Percentiles rank a stretch among this genome's conserved stretches.
Evolutionary conservation across 2,888 invertebrate species (phyloP).

Genomic region (Epirrita christyi): DNA sequence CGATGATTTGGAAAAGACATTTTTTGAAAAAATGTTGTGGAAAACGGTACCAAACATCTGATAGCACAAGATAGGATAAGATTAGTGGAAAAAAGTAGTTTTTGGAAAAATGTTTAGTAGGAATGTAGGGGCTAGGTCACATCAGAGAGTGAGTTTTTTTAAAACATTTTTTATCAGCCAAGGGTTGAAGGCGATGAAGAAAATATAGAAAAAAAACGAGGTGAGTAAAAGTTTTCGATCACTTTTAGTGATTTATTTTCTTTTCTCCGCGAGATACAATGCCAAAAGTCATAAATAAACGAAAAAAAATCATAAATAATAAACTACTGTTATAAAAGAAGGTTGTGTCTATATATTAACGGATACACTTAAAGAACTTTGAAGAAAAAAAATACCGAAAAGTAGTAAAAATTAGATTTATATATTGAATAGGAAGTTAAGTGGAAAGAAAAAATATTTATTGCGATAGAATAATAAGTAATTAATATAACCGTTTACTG

Average conservation of each 20-base stretch:
- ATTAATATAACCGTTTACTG: constrained; percentile 78
- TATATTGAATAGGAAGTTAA: constrained; percentile 71
- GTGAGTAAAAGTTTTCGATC: constrained; percentile 46
- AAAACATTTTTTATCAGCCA: constrained; percentile 65
- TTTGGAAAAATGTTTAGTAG: constrained; percentile 83
- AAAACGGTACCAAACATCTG: constrained; percentile 63
- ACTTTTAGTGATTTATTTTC: constrained; percentile 50
- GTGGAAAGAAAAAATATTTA: constrained; percentile 83
- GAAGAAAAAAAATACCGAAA: constrained; percentile 54
- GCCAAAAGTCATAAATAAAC: constrained; percentile 73
- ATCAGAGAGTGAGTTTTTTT: constrained; percentile 73
- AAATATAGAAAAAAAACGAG: constrained; percentile 41
- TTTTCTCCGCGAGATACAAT: constrained; percentile 60
- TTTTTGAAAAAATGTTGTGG: constrained; percentile 41
- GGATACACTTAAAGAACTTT: constrained; percentile 64
- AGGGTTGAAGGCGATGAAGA: constrained; percentile 50
- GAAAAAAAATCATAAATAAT: constrained; percentile 53
- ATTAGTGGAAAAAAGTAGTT: constrained; percentile 76
- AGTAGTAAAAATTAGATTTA: constrained; percentile 77
- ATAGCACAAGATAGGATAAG: constrained; percentile 72
- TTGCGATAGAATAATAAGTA: constrained; percentile 69
- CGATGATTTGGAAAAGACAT: constrained; percentile 50
- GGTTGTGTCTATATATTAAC: constrained; percentile 81
- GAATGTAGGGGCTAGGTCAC: constrained; percentile 60
- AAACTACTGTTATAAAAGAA: constrained; percentile 74